Evolutionary conservation across 1,140 invertebrate species (phyloP), one percentile per base, ranked within the genome.

Genomic region (Drosophila nigromelanica): DNA sequence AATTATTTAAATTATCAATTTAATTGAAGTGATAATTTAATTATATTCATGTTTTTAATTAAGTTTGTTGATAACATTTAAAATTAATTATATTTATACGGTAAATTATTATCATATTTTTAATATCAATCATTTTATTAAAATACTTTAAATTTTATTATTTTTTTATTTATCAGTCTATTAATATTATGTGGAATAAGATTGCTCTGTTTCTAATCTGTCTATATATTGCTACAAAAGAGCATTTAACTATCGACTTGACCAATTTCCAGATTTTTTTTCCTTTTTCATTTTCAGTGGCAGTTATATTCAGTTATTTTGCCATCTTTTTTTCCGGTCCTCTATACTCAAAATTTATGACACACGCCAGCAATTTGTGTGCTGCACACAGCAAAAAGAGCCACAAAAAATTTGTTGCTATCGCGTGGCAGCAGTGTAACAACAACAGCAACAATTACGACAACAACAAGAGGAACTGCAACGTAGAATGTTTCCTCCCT

Each of bases 261-360:
- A 4, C 2, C 3, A 3, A 6, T 5, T 8, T 55, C 5, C 8
- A 54, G 62, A 39, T 62, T 59, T 59, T 47, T 27, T 80, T 76
- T 33, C 6, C 66, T 72, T 64, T 63, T 69, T 37, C 39, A 72
- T 48, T 62, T 51, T 66, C 42, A 72, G 54, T 68, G 48, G 30
- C 55, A 54, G 63, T 68, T 73, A 60, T 47, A 60, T 73, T 73
- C 56, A 60, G 70, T 68, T 82, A 61, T 78, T 67, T 39, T 48
- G 40, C 50, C 67, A 54, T 40, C 18, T 59, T 42, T 68, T 73
- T 73, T 73, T 42, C 56, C 40, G 24, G 51, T 55, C 15, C 42
- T 48, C 43, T 47, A 52, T 71, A 73, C 73, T 81, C 50, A 55
- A 74, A 85, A 85, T 86, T 86, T 85, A 85, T 86, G 80, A 74